Evolutionary conservation across 2,113 vertebrate genomes (phyloP), one percentile per base, ranked within the genome.

Genomic region (Pungitius pungitius): DNA sequence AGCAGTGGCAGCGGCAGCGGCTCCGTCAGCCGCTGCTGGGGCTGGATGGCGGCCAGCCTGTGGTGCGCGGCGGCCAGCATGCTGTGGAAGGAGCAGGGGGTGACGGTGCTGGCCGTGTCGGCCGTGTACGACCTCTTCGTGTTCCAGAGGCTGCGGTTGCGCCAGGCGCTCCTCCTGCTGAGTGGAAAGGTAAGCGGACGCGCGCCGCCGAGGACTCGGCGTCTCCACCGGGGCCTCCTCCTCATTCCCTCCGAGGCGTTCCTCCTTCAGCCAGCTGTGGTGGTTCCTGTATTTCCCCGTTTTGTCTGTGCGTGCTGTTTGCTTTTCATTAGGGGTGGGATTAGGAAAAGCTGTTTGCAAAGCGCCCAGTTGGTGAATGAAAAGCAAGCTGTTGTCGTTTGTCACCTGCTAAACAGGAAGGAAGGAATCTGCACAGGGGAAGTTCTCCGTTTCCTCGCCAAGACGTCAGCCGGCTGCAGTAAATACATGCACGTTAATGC

Each of bases 11-110:
- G 69, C 1, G 57, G 66, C 1, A 51, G 62, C 51, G 7, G 47
- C 24, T 85, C 73, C 0, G 58, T 0, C 13, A 5, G 74, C 72
- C 7, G 62, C 92, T 93, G 93, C 89, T 97, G 96, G 96, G 92
- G 92, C 73, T 99, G 97, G 97, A 93, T 99, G 87, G 79, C 95
- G 77, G 95, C 92, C 45, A 92, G 96, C 0, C 93, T 97, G 69
- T 89, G 94, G 58, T 96, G 95, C 0, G 97, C 97, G 0, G 94
- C 94, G 1, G 95, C 94, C 89, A 97, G 97, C 77, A 99, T 99
- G 96, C 87, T 99, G 72, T 99, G 97, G 97, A 99, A 99, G 90
- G 97, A 99, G 81, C 97, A 98, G 87, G 97, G 97, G 80, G 95
- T 99, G 83, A 99, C 96, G 10, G 97, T 97, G 72, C 92, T 99